These are phyloP conservation scores for Scaptodrosophila lebanonensis DNA, from an alignment of 1,140 invertebrate species.

Conservation along the genomic window DNA sequence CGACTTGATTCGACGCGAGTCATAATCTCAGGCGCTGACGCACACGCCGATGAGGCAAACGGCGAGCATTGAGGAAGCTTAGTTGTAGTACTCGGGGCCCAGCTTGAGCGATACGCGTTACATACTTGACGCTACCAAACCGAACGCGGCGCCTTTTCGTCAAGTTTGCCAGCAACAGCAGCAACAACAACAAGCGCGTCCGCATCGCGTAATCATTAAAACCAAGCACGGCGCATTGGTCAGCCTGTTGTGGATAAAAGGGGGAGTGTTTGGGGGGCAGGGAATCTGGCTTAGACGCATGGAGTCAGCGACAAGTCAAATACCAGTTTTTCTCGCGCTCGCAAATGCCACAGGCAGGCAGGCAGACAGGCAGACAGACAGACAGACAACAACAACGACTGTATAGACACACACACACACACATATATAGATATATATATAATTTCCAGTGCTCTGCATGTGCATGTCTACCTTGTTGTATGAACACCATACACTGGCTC, in stretches of 20 bases:
- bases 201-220: constrained; percentile 48
- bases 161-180: constrained; percentile 23
- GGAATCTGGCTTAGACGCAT: constrained; percentile 15
- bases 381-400: too few relatives aligned
- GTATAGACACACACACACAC: too few relatives aligned
- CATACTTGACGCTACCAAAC: constrained; percentile 8
- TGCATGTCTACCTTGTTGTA: too few relatives aligned
- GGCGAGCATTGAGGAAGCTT: neutral
- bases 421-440: too few relatives aligned
- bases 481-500: too few relatives aligned
- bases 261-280: constrained; percentile 1
- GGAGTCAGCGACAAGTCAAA: constrained; percentile 30
- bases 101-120: constrained; percentile 9
- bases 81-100: neutral
- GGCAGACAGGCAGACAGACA: constrained; percentile 4
- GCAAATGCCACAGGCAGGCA: constrained; percentile 3
- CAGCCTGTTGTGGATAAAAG: neutral
- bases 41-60: constrained; percentile 15
- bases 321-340: constrained; percentile 31
- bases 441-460: too few relatives aligned
- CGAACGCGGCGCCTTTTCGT: constrained; percentile 24
- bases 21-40: constrained; percentile 3
- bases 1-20: too few relatives aligned
- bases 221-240: neutral
- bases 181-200: constrained; percentile 27